Base-by-base conservation (phyloP, 2,797 vertebrate genomes). In the Octomys mimax region DNA sequence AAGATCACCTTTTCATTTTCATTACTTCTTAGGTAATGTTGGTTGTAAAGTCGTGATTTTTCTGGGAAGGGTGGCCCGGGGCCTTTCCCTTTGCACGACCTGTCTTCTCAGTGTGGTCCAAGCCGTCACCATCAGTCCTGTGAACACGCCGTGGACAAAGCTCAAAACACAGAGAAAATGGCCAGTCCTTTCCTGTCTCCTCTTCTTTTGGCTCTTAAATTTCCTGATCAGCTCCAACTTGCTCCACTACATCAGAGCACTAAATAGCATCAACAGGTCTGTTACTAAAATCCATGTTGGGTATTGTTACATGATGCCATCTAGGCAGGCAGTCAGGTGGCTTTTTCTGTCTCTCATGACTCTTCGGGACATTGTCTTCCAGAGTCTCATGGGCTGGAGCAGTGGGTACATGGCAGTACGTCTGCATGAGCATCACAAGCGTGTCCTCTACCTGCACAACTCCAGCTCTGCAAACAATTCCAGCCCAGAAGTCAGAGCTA, bases 401-500 rank as follows among this genome's bases (percentile, higher is more conserved):
- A 64, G 62, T 1, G 3, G 26, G 26, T 31, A 64, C 46, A 33
- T 75, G 81, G 82, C 77, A 73, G n/a, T 87, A 59, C 36, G 1
- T 36, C 82, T 96, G 18, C 73, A 61, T 79, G 81, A 90, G 14
- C 89, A 94, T 31, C 77, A 94, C 19, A 78, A 82, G 28, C 24
- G 0, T 12, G 33, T 83, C 52, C 73, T 87, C n/a, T 59, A 88
- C 33, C 12, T 95, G 14, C 85, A 92, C 39, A n/a, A 1, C 12
- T 70, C 33, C 62, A 75, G 39, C 21, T 39, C 8, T 54, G n/a
- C 12, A 36, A 66, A 75, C 21, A 90, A 33, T 2, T 39, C 57
- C 64, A 83, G 31, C 39, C 89, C 85, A 39, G 89, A 94, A 91
- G n/a, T 92, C 54, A 82, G 70, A 89, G 89, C 92, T 52, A 78